phyloP scores from a whole-genome alignment of 2,113 vertebrate genomes.

The Orientallactaga bullata region DNA sequence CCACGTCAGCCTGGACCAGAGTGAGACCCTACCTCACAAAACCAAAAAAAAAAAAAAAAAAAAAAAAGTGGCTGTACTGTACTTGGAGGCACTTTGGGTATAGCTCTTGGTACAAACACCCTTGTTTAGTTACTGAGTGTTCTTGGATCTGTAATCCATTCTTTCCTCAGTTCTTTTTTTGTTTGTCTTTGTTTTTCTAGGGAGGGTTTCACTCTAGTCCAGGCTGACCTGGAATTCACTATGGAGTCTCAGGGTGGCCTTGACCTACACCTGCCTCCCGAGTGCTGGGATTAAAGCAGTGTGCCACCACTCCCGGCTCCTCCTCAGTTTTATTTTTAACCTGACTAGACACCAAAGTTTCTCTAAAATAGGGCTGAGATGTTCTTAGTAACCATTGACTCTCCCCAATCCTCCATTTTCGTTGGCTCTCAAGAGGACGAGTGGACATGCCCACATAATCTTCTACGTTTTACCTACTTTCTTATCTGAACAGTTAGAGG shows the following conservation, averaged over 20 bases:
- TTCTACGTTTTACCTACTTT: neutral
- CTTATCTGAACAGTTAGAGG: neutral
- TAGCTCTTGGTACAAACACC: neutral
- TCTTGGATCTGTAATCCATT: neutral
- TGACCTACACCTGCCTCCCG: too few species aligned
- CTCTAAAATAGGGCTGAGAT: neutral
- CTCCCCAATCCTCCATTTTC: fast-evolving
- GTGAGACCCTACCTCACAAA: too few species aligned
- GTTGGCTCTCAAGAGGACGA: neutral
- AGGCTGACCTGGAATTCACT: too few species aligned
- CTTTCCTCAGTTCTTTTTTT: neutral
- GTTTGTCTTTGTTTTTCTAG: too few species aligned
- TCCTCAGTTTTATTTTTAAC: neutral
- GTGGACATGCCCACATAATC: neutral
- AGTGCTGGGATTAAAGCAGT: too few species aligned
- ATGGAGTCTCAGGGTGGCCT: too few species aligned
- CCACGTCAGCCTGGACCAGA: too few species aligned
- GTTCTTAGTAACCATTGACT: neutral
- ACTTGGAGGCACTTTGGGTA: neutral
- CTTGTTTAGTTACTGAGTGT: neutral
- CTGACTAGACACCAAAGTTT: neutral
- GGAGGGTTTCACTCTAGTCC: too few species aligned
- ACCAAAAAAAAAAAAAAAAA: too few species aligned
- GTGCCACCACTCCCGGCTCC: too few species aligned
- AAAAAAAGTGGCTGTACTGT: neutral